phyloP scores from a whole-genome alignment of 2,797 vertebrate genomes.

The Pteropus rufus region DNA sequence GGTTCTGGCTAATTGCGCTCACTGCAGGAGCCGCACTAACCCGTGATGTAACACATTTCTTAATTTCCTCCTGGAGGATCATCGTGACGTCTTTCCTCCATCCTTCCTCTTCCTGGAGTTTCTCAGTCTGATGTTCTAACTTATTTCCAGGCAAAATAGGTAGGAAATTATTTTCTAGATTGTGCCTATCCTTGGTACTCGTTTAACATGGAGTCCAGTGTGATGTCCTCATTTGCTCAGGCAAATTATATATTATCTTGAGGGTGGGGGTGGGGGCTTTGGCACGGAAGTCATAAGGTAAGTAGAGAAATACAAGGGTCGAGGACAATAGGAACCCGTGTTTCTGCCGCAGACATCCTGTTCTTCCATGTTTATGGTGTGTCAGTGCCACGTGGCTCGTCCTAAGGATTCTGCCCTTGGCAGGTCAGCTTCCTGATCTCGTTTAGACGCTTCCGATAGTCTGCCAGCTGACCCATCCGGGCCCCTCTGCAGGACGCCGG shows the following conservation, averaged over 20 bases:
- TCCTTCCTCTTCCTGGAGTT: not conserved
- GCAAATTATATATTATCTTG: no score
- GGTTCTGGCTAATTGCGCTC: not conserved
- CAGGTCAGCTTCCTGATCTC: not conserved
- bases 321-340: not conserved
- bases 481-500: not conserved
- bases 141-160: not conserved
- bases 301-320: no score
- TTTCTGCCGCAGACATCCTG: no score
- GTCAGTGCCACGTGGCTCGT: accelerated
- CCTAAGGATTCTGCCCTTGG: not conserved
- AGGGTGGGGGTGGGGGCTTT: no score
- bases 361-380: not conserved
- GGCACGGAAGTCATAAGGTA: not conserved
- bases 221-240: not conserved
- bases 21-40: no score
- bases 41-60: not conserved
- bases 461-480: not conserved
- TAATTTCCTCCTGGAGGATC: not conserved
- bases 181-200: not conserved
- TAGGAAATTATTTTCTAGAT: not conserved
- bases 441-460: no score
- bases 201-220: not conserved
- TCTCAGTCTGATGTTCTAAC: not conserved
- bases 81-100: not conserved